A percentile compares a stretch with the other conserved stretches of the same genome.
These are phyloP conservation scores for Nomada ferruginata DNA, from an alignment of 2,888 invertebrate species.

Conservation along the genomic window DNA sequence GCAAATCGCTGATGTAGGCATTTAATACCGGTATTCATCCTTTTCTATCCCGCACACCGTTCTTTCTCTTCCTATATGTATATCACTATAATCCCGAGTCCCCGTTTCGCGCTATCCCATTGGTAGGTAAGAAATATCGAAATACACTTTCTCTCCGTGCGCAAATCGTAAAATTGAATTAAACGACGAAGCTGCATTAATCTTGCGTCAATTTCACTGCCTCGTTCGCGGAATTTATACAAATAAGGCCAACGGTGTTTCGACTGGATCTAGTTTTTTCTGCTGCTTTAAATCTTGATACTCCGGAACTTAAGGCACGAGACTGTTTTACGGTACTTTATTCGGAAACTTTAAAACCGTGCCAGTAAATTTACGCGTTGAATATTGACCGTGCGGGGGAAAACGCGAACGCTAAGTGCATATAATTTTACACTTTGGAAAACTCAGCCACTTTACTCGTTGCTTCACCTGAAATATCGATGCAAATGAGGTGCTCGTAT, in stretches of 20 bases:
- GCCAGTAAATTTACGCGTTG: conserved; percentile 3
- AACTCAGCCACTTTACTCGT: background rate
- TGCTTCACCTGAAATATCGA: background rate
- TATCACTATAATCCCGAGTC: background rate
- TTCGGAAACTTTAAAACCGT: conserved; percentile 5
- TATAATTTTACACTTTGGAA: background rate
- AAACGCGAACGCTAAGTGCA: conserved; percentile 13
- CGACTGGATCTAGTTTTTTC: background rate
- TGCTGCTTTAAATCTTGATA: conserved; percentile 15
- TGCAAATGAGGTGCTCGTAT: background rate
- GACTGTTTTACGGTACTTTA: conserved; percentile 3
- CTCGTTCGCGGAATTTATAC: background rate
- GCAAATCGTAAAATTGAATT: background rate
- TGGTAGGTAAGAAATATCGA: background rate
- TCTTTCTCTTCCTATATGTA: background rate
- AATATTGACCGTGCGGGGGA: background rate
- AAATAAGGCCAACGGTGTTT: background rate
- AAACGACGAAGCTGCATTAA: background rate
- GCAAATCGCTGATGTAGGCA: conserved; percentile 5
- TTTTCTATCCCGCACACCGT: background rate
- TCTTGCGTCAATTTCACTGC: background rate
- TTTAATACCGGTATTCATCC: background rate
- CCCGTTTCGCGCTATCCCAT: background rate
- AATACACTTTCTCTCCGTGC: background rate
- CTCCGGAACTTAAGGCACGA: background rate